phyloP scores from a whole-genome alignment of 2,113 vertebrate genomes.

The Xyrauchen texanus region DNA sequence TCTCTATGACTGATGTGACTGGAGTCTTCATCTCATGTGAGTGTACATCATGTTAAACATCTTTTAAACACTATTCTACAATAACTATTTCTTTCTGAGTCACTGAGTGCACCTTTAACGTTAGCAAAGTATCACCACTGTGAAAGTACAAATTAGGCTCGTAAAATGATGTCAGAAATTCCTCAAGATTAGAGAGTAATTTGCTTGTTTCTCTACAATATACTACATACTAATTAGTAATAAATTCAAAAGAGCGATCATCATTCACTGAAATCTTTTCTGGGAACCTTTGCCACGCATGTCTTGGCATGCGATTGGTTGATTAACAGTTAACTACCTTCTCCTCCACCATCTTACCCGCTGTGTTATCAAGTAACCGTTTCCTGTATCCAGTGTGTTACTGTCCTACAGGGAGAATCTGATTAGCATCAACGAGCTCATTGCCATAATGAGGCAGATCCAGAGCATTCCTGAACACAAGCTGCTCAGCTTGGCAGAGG shows the following conservation, averaged over 20 bases:
- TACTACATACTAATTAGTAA: too few species aligned
- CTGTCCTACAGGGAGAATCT: conserved; percentile 88
- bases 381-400: conserved; percentile 77
- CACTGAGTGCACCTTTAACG: too few species aligned
- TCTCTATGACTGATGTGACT: too few species aligned
- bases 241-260: not conserved
- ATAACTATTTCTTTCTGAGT: too few species aligned
- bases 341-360: conserved; percentile 61
- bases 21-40: too few species aligned
- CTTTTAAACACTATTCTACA: too few species aligned
- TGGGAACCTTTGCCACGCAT: conserved; percentile 52
- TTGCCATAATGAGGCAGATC: conserved; percentile 88
- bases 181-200: too few species aligned
- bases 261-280: conserved; percentile 41
- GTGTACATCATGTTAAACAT: too few species aligned
- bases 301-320: conserved; percentile 18
- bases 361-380: conserved; percentile 61
- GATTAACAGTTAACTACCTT: not conserved
- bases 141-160: too few species aligned
- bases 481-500: conserved; percentile 84
- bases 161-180: too few species aligned
- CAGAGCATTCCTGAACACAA: conserved; percentile 95
- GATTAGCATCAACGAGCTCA: conserved; percentile 88
- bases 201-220: too few species aligned
- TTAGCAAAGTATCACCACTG: too few species aligned